Evolutionary conservation across 2,888 invertebrate species (phyloP), one percentile per base, ranked within the genome.

Genomic region (Dryomyza anilis): DNA sequence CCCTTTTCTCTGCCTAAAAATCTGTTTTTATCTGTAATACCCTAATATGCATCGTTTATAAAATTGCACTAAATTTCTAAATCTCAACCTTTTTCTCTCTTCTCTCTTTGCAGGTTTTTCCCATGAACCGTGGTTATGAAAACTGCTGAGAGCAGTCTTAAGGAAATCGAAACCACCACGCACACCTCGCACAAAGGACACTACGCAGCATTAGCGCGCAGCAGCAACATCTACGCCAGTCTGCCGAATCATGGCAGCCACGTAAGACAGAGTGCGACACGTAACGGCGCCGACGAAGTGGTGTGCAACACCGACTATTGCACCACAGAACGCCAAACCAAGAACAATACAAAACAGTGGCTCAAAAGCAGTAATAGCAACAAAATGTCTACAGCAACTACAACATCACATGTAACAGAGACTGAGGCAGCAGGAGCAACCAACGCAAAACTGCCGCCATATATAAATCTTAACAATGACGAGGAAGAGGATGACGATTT

Each of bases 191-290:
- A 21, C 19, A 60, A 36, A 36, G 52, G 14, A n/a, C 25, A 10
- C 16, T 52, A 33, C 39, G 2, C 36, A 21, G 48, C 33, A 25
- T n/a, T 52, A 36, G 73, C 69, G 57, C 72, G 77, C 46, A 73
- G 74, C 70, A 76, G 76, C 57, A 76, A 73, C 21, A 71, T 72
- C 65, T 77, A 76, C 62, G 67, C 77, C 56, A 76, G 76, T 66
- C 70, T 76, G 62, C 76, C 77, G 64, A 67, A 55, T 60, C 59
- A 52, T 50, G 50, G 52, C 16, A 50, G 25, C 36, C 19, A 36
- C 21, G 30, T n/a, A 21, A 46, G 16, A 19, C 29, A 55, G 19
- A 30, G 4, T 16, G 45, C 43, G 36, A 12, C n/a, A 39, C 3
- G 3, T 39, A 12, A 3, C 14, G 39, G n/a, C 3, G 39, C 39